These are phyloP conservation scores for Grus americana DNA, from an alignment of 2,113 vertebrate species.

Conservation along the genomic window DNA sequence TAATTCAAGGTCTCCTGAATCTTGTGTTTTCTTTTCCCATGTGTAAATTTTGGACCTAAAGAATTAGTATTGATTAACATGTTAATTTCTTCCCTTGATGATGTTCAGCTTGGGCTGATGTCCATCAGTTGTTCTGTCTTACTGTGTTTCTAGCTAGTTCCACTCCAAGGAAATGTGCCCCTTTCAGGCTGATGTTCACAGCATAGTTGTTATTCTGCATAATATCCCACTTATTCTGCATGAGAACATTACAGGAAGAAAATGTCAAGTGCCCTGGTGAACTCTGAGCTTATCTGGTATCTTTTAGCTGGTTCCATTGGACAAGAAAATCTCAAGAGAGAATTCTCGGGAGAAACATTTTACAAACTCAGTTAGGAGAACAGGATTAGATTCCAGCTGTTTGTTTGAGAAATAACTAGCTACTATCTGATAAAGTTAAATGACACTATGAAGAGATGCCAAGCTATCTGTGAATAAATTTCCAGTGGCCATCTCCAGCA, in stretches of 20 bases:
- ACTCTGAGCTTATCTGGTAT: background rate
- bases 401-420: constrained; percentile 35
- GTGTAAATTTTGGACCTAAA: background rate
- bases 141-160: background rate
- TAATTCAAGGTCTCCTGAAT: background rate
- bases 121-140: background rate
- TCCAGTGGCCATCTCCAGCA: background rate
- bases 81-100: background rate
- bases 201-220: background rate
- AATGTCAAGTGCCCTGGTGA: background rate
- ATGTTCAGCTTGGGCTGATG: background rate
- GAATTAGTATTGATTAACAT: background rate
- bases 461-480: constrained; percentile 9
- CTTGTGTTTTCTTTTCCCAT: background rate
- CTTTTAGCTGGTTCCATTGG: background rate
- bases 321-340: background rate
- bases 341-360: background rate
- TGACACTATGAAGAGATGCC: background rate
- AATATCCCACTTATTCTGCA: background rate
- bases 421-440: constrained; percentile 38
- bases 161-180: background rate
- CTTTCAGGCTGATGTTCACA: background rate
- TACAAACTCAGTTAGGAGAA: background rate
- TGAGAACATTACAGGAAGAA: background rate
- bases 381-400: background rate